These are phyloP conservation scores for Yponomeuta sedellus DNA, from an alignment of 2,888 invertebrate species.

Conservation along the genomic window DNA sequence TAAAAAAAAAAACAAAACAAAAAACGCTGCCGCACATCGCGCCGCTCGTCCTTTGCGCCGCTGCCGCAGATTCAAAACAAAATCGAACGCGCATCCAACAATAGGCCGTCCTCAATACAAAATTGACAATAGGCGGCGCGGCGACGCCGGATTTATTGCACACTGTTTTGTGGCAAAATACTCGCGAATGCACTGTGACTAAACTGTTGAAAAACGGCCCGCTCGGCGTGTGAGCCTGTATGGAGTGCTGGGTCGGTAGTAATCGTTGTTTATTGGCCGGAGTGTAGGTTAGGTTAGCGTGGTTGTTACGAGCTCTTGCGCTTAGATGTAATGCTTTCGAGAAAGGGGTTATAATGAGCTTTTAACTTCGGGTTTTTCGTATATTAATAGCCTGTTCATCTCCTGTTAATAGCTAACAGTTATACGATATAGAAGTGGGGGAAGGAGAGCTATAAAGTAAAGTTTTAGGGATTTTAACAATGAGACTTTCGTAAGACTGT, in stretches of 20 bases:
- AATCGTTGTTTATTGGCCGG: not conserved
- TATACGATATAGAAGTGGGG: too few species aligned
- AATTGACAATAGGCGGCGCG: constrained; percentile 62
- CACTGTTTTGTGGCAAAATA: constrained; percentile 54
- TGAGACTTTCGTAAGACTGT: too few species aligned
- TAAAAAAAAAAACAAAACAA: too few species aligned
- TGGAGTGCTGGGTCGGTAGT: not conserved
- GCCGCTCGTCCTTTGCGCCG: not conserved
- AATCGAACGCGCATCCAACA: constrained; percentile 68
- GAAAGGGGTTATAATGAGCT: too few species aligned
- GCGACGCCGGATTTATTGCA: constrained; percentile 57
- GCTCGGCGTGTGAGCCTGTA: constrained; percentile 10
- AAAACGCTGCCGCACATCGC: not conserved
- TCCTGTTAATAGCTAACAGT: too few species aligned
- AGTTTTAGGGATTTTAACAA: too few species aligned
- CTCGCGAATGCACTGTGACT: constrained; percentile 51
- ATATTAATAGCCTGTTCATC: too few species aligned
- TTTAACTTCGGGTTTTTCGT: too few species aligned
- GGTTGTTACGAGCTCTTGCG: too few species aligned
- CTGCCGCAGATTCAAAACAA: constrained; percentile 44
- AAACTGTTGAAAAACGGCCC: constrained; percentile 50
- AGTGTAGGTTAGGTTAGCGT: not conserved
- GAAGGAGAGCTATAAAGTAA: too few species aligned
- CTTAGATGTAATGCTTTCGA: too few species aligned
- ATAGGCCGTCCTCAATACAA: constrained; percentile 68